Conservation (phyloP, 2,113 vertebrate genomes). For the Aramus guarauna region DNA sequence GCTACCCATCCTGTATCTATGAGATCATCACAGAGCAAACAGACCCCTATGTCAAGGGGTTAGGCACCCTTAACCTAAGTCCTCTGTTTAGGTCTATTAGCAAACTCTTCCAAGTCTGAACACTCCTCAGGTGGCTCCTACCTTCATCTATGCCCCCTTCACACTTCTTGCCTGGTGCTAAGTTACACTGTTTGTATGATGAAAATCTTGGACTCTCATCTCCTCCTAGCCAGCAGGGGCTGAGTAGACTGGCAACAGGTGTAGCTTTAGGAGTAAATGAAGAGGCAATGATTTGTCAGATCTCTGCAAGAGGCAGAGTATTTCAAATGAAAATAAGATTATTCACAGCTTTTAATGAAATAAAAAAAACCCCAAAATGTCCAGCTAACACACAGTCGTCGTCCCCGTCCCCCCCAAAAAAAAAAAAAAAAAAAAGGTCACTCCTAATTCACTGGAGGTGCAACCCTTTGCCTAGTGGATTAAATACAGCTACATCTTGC, state of each 20-base stretch:
- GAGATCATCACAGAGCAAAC: background rate
- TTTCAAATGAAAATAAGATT: background rate
- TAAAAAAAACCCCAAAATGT: background rate
- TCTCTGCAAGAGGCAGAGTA: background rate
- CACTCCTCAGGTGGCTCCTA: background rate
- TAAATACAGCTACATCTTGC: background rate
- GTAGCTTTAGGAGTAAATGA: background rate
- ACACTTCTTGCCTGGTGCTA: background rate
- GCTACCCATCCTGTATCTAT: background rate
- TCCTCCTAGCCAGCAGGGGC: background rate
- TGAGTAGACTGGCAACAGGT: background rate
- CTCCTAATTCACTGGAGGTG: background rate
- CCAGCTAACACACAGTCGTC: background rate
- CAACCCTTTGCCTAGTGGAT: background rate
- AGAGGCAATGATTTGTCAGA: background rate
- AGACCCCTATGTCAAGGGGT: background rate
- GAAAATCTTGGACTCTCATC: background rate
- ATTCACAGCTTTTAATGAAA: background rate
- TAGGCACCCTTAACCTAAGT: background rate
- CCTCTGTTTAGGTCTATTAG: background rate
- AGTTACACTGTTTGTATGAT: background rate
- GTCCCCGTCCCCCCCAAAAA: too few relatives aligned
- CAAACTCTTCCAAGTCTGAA: background rate
- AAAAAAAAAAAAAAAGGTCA: background rate
- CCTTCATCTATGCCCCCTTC: background rate